A percentile compares a stretch with the other conserved stretches of the same genome.
Evolutionary conservation across 2,113 vertebrate genomes (phyloP).

Genomic region (Aix galericulata): DNA sequence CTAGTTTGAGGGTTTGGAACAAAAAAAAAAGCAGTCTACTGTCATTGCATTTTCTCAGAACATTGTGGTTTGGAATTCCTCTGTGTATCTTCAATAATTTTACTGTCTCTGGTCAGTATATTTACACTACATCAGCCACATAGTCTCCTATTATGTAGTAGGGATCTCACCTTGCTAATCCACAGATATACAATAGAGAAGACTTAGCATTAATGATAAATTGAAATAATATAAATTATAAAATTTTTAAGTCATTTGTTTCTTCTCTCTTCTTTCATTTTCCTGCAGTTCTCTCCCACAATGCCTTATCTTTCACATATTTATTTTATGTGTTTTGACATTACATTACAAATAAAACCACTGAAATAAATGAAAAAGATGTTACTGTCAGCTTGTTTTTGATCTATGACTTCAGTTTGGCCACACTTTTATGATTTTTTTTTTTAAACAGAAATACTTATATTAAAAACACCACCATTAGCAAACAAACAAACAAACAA

Average conservation of each 20-base stretch:
- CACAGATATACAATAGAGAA: neutral
- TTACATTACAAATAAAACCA: neutral
- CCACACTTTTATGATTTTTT: neutral
- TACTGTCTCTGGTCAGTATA: neutral
- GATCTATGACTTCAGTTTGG: neutral
- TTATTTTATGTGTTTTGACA: neutral
- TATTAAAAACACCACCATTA: neutral
- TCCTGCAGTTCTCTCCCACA: neutral
- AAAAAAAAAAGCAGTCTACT: neutral
- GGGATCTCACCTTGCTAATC: neutral
- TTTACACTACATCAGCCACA: neutral
- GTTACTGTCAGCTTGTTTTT: neutral
- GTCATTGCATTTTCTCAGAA: neutral
- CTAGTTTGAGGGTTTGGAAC: neutral
- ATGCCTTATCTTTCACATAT: neutral
- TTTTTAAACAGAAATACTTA: conserved; percentile 8
- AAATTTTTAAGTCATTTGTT: neutral
- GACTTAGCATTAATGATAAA: neutral
- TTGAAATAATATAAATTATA: neutral
- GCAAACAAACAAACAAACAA: neutral
- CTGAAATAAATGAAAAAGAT: neutral
- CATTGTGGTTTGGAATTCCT: neutral
- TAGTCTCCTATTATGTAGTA: neutral
- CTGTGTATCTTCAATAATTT: neutral
- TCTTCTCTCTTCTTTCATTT: neutral